Base-by-base conservation (phyloP, 2,113 vertebrate species). In the Cynopterus brachyotis region DNA sequence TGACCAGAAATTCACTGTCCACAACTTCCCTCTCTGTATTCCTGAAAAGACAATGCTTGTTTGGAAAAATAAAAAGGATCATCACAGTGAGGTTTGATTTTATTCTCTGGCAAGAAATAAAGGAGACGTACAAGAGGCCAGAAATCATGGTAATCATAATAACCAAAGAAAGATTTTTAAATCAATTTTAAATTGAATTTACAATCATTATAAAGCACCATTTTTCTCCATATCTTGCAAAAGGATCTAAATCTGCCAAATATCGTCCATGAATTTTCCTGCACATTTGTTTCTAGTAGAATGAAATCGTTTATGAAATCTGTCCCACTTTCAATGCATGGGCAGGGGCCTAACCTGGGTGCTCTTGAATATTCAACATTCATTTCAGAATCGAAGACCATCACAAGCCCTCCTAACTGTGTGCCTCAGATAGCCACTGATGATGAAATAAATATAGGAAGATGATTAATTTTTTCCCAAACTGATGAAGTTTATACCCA, bases 181-280 rank as follows among this genome's bases (percentile, higher is more conserved):
- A 96, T 96, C 79, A 89, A 91, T 89, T 96, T 89, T 88, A 97
- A 97, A 96, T 97, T 96, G 70, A 97, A 96, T 97, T 97, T 97
- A 89, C 89, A 76, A 86, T 96, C 92, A 97, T 95, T 97, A 94
- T n/a, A 81, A 94, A 91, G 57, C 86, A 97, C 91, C 91, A 67
- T 94, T 97, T 94, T 87, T 87, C 93, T 95, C 84, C 45, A 17
- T 95, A 93, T 92, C 90, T 96, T 97, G 96, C 94, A 94, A 91
- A 94, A 73, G 57, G n/a, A 75, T 96, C 83, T 80, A 75, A 70
- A 80, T 82, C 59, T 95, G 79, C 91, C 94, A 97, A 97, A 90
- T 79, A 55, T 12, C 69, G 64, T 96, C 81, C 69, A 9, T 76
- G 92, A 90, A 94, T 76, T 96, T 85, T n/a, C 85, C 73, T 45